Evolutionary conservation across 2,888 invertebrate genomes (phyloP).

Genomic region (Tineola bisselliella): DNA sequence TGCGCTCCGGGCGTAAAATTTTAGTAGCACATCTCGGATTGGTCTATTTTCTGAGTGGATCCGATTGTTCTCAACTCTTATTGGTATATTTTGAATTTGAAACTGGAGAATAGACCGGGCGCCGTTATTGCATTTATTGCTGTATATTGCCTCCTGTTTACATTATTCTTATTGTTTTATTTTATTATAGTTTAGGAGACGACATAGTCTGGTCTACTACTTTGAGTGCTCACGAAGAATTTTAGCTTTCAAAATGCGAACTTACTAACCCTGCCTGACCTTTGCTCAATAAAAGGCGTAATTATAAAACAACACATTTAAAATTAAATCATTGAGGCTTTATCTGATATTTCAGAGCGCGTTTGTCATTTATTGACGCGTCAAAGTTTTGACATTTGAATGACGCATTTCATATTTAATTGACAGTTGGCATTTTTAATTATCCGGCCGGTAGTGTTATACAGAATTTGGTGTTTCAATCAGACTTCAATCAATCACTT

Average conservation of each 20-base stretch:
- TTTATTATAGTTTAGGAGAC: neutral
- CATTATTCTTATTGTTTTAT: constrained; percentile 4
- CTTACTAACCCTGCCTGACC: too few species aligned
- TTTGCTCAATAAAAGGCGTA: too few species aligned
- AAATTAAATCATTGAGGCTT: neutral
- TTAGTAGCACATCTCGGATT: constrained; percentile 33
- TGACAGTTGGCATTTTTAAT: constrained; percentile 48
- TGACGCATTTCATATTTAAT: constrained; percentile 56
- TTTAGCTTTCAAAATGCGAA: too few species aligned
- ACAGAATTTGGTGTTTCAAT: neutral
- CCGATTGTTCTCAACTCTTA: constrained; percentile 12
- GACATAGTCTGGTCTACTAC: too few species aligned
- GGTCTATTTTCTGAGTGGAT: constrained; percentile 13
- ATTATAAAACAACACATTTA: neutral
- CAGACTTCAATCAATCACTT: neutral
- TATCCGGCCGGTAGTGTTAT: constrained; percentile 16
- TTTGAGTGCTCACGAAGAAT: too few species aligned
- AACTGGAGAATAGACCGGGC: constrained; percentile 4
- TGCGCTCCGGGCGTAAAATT: constrained; percentile 62
- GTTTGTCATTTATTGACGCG: constrained; percentile 6
- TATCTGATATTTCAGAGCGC: neutral
- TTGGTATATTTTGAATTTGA: constrained; percentile 10
- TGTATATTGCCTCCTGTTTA: neutral
- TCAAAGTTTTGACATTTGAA: constrained; percentile 25
- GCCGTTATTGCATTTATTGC: constrained; percentile 2